A percentile compares a stretch with the other conserved stretches of the same genome.
These are phyloP conservation scores for Oncorhynchus masou DNA, from an alignment of 2,113 vertebrate species.

Conservation along the genomic window DNA sequence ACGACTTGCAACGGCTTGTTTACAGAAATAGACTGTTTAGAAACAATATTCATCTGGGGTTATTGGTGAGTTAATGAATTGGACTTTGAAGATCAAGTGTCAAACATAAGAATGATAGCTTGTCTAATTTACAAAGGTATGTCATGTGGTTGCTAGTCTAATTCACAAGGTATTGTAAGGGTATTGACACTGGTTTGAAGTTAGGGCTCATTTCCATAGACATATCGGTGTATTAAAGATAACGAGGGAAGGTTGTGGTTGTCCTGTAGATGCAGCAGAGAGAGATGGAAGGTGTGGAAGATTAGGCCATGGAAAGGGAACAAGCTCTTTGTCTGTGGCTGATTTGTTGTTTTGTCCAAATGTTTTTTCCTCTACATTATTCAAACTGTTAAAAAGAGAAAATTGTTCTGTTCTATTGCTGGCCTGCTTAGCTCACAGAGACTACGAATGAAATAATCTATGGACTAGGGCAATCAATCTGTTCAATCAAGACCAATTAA, in stretches of 20 bases:
- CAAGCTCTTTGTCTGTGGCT: background rate
- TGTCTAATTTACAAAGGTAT: background rate
- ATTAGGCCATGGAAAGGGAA: background rate
- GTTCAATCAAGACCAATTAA: too few relatives aligned
- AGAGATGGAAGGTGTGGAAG: background rate
- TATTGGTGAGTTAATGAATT: background rate
- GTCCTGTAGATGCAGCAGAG: background rate
- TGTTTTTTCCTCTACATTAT: background rate
- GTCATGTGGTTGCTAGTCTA: background rate
- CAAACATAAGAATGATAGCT: background rate
- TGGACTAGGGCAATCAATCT: too few relatives aligned
- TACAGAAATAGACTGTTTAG: slow-evolving; percentile 39
- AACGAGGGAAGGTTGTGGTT: background rate
- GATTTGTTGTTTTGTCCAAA: background rate
- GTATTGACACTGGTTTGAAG: background rate
- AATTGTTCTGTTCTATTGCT: background rate
- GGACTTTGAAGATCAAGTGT: background rate
- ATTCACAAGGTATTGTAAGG: too few relatives aligned
- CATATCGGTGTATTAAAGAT: background rate
- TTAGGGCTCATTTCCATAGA: background rate
- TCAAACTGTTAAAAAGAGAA: background rate
- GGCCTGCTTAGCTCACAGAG: background rate
- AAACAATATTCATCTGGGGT: background rate
- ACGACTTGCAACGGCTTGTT: slow-evolving; percentile 56
- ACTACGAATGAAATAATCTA: too few relatives aligned